Evolutionary conservation across 2,888 invertebrate genomes (phyloP), one percentile per base, ranked within the genome.

Genomic region (Melieria picta): DNA sequence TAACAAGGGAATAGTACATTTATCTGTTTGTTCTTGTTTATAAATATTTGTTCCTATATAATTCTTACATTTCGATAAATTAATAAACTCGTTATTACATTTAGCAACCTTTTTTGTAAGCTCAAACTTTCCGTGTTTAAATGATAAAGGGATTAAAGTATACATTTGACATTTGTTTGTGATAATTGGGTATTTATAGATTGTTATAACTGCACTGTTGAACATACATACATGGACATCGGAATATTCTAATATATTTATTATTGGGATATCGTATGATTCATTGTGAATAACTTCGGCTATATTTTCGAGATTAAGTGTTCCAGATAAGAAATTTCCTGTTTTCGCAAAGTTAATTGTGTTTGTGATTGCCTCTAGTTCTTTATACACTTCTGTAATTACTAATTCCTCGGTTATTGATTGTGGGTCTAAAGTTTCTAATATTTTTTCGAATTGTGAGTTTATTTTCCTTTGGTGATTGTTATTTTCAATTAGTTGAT

Each of bases 401-500:
- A 58, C 11, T 58, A 7, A 58, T 7, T 58, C 42, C 30, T 58
- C 30, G 43, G 45, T 9, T 42, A 30, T 30, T 10, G 58, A 30
- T 16, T 58, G 30, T 58, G 58, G 58, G 43, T 58, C 13, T 58
- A 58, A 58, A n/a, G 7, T 58, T 63, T 57, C 58, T 64, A 67
- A 16, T n/a, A 71, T 72, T 57, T 67, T 72, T 63, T 67, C 67
- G 43, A 71, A 57, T 48, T 48, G 65, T 47, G 65, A 71, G 61
- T 62, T 66, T 13, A 56, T 63, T 71, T 16, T 45, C 57, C 52
- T 56, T 72, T 72, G 66, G 62, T 67, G 67, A 52, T 69, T 69
- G 57, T 64, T 72, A 65, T 72, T 71, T 50, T 71, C 66, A 11
- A 71, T 63, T n/a, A 71, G 62, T 63, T 72, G 67, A 47, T 72